Base-by-base conservation (phyloP, 1,140 invertebrate species). In the Aphelenchoides besseyi region DNA sequence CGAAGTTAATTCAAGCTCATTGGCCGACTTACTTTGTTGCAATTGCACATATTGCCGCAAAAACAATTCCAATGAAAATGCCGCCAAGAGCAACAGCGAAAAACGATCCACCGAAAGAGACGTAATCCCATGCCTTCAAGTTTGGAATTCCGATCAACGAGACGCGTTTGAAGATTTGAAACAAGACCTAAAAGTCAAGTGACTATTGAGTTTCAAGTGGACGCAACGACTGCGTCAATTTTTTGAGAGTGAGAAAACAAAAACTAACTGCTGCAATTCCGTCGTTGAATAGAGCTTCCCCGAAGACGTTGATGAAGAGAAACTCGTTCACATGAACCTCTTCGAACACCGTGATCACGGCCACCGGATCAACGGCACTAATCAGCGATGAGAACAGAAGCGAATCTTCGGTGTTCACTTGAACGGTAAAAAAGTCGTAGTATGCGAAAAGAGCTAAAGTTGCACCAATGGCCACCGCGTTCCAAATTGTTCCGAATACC, bases 231-330 rank as follows among this genome's bases (percentile, higher is more conserved):
- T n/a, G n/a, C n/a, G n/a, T n/a, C n/a, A n/a, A n/a, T n/a, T n/a
- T n/a, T n/a, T n/a, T n/a, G n/a, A n/a, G n/a, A n/a, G n/a, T n/a
- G n/a, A n/a, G n/a, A n/a, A n/a, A n/a, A n/a, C n/a, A n/a, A 59
- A 28, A 28, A 59, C 55, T 68, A 23, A 79, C 74, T 32, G 73
- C 74, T n/a, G 76, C 35, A 9, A 78, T 74, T 3, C 95, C 95
- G 89, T 98, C 95, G 86, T 98, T 98, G 0, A 98, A 86, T 78
- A 98, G 95, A 82, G 93, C 95, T 85, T 98, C 95, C 33, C 95
- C 95, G 89, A 98, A 97, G 0, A 97, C 94, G 86, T 97, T 91
- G 94, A 97, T 98, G 87, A 97, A 97, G 0, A 98, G 87, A 3
- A 97, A 91, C n/a, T 93, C 94, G 86, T 96, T 74, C n/a, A 99